Conservation (phyloP, 2,888 invertebrate species). For the Athalia rosae region DNA sequence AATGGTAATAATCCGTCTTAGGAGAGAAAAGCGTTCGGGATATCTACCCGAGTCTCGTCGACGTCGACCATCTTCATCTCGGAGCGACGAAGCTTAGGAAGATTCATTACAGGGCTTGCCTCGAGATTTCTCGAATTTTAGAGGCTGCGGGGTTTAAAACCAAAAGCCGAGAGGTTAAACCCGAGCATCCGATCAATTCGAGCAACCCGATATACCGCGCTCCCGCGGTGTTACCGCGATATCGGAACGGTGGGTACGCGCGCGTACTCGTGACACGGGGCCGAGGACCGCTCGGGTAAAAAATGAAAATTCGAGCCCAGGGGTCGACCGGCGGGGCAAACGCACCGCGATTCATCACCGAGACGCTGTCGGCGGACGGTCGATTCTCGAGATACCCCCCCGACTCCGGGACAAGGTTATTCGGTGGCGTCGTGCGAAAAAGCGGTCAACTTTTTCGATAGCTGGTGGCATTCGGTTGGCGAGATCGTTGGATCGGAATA, state of each 20-base stretch:
- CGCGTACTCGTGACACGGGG: too few species aligned
- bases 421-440: too few species aligned
- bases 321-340: neutral
- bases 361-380: conserved; percentile 7
- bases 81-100: neutral
- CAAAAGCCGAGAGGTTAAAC: neutral
- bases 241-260: neutral
- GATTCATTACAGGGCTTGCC: conserved; percentile 13
- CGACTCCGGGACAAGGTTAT: conserved; percentile 14
- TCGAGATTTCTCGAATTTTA: conserved; percentile 1
- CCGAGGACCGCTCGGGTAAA: neutral
- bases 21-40: neutral
- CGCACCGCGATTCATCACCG: conserved; percentile 25
- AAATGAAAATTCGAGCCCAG: neutral
- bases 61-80: neutral
- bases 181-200: neutral
- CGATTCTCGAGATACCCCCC: conserved; percentile 12
- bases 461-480: too few species aligned
- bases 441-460: too few species aligned
- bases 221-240: neutral
- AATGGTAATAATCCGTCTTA: conserved; percentile 38
- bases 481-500: too few species aligned
- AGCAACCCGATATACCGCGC: neutral
- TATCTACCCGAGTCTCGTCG: neutral
- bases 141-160: neutral